Evolutionary conservation across 1,140 invertebrate genomes (phyloP), one percentile per base, ranked within the genome.

Genomic region (Drosophila grimshawi): DNA sequence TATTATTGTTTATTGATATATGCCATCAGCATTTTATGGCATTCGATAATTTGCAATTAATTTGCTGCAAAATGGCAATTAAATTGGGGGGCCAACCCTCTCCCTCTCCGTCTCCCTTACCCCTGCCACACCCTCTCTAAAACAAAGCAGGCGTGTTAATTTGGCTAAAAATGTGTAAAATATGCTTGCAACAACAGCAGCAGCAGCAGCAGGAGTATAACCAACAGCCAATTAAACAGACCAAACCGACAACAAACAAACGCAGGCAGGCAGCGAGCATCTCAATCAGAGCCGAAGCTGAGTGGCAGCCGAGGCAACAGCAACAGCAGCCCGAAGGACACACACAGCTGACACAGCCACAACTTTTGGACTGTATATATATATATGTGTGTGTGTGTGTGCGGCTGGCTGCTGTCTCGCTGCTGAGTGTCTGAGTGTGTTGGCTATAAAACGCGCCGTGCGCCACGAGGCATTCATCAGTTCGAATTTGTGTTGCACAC

Each of bases 391-490:
- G 61, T 11, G n/a, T 52, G 33, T 29, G 46, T 29, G 5, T 33
- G 35, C 19, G 35, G 10, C 10, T 59, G 55, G 27, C 41, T 45
- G 55, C 69, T 35, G 53, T 29, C 37, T 32, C 48, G 62, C 11
- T 55, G n/a, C 19, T 19, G 19, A 19, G 19, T 19, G 19, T 19
- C 19, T 46, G 8, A 3, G 35, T 30, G 46, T 53, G 51, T 63
- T 64, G 55, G 68, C 61, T 71, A 76, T 72, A 92, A 92, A 90
- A 92, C 59, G 68, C 71, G 77, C 56, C 66, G 71, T 37, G 51
- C 71, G 68, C 71, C 74, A 85, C 79, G 75, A 78, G 75, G 64
- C 64, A 30, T 62, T 53, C 79, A 83, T 91, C 90, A 92, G 90
- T 92, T 72, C 51, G 82, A 78, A 81, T 65, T 61, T 76, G 90